Conservation (phyloP, 2,888 invertebrate species). For the Trachelus troglodyta region DNA sequence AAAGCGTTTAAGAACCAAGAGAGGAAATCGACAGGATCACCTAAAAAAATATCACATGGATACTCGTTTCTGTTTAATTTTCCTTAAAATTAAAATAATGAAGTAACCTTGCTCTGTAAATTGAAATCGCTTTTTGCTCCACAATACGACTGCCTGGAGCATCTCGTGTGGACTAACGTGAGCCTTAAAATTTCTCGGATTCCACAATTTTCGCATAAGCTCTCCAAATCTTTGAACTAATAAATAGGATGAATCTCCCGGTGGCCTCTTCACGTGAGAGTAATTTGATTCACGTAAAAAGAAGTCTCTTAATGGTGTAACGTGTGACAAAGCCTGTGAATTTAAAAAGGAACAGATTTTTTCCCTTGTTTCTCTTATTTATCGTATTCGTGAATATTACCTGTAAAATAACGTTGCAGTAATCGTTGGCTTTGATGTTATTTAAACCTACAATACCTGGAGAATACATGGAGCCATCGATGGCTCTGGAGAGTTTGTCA, state of each 20-base stretch:
- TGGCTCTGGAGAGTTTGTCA: conserved; percentile 91
- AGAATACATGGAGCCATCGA: conserved; percentile 95
- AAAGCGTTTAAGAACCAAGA: conserved; percentile 98
- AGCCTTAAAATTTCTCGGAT: conserved; percentile 98
- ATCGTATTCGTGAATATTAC: conserved; percentile 63
- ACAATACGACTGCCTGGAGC: conserved; percentile 97
- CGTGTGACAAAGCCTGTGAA: conserved; percentile 90
- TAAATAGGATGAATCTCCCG: conserved; percentile 93
- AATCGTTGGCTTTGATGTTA: conserved; percentile 99
- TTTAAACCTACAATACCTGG: conserved; percentile 98
- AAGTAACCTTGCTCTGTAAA: conserved; percentile 92
- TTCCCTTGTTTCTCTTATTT: conserved; percentile 36
- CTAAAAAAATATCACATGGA: conserved; percentile 66
- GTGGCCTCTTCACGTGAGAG: conserved; percentile 86
- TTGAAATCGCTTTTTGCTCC: conserved; percentile 97
- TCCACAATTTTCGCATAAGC: conserved; percentile 97
- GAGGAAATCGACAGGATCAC: conserved; percentile 97
- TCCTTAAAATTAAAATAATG: not conserved
- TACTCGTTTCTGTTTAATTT: not conserved
- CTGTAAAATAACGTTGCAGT: conserved; percentile 98
- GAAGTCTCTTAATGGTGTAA: conserved; percentile 93
- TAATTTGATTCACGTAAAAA: conserved; percentile 96
- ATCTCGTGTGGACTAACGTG: conserved; percentile 99
- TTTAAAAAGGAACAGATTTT: not conserved
- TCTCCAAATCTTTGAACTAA: conserved; percentile 95